These are phyloP conservation scores for Pyrrhia umbra DNA, from an alignment of 2,888 invertebrate genomes.

Conservation along the genomic window DNA sequence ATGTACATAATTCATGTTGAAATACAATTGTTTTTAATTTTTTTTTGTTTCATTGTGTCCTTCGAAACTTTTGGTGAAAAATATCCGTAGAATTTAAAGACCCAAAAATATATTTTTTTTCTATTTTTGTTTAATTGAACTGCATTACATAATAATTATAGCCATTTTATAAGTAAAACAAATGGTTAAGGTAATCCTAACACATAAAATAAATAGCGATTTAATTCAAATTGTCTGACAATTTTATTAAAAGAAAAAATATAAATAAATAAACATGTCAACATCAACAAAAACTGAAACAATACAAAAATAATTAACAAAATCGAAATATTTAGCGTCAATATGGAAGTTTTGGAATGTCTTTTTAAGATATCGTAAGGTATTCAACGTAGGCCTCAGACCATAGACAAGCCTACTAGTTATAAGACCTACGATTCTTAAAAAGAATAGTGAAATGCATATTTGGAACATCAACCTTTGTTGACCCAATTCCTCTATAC, in stretches of 20 bases:
- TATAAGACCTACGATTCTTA: conserved; percentile 68
- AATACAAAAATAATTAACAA: conserved; percentile 57
- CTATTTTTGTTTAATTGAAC: too few relatives aligned
- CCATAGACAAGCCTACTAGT: conserved; percentile 23
- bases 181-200: too few relatives aligned
- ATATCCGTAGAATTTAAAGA: too few relatives aligned
- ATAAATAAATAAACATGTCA: conserved; percentile 73
- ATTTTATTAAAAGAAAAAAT: conserved; percentile 72
- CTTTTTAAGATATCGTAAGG: conserved; percentile 69
- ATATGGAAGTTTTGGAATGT: conserved; percentile 72
- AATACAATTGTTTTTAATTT: not conserved
- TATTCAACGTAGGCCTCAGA: conserved; percentile 5
- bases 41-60: too few relatives aligned
- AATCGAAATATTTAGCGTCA: conserved; percentile 51
- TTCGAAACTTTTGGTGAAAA: too few relatives aligned
- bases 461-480: conserved; percentile 42
- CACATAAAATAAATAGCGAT: conserved; percentile 34
- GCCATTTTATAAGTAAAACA: too few relatives aligned
- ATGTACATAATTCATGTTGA: conserved; percentile 12
- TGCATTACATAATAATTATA: too few relatives aligned
- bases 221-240: conserved; percentile 57
- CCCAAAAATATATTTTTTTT: too few relatives aligned
- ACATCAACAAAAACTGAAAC: conserved; percentile 64
- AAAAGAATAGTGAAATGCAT: conserved; percentile 62
- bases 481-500: not conserved